Conservation (phyloP, 2,113 vertebrate genomes). For the Chaetodon trifascialis region DNA sequence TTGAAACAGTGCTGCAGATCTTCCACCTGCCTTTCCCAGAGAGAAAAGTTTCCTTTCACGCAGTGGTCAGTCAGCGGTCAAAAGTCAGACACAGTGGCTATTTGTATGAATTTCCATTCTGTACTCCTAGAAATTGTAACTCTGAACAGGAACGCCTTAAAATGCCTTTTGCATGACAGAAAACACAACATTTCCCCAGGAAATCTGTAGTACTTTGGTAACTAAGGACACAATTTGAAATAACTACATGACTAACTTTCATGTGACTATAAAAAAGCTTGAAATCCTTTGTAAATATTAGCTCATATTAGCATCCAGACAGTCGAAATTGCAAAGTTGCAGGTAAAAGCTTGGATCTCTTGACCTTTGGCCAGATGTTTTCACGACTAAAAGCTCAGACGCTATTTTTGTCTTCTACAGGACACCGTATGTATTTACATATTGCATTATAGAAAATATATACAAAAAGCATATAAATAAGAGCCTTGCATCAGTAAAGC, state of each 20-base stretch:
- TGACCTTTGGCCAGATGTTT: not conserved
- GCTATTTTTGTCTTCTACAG: not conserved
- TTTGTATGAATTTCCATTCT: conserved; percentile 55
- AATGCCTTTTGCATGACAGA: not conserved
- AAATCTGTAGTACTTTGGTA: not conserved
- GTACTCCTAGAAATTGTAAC: conserved; percentile 20
- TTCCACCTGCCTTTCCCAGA: conserved; percentile 39
- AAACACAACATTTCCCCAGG: not conserved
- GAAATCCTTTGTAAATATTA: not conserved
- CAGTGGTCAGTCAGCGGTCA: conserved; percentile 32
- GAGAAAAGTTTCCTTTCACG: conserved; percentile 31
- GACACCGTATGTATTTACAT: not conserved
- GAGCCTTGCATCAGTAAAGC: not conserved
- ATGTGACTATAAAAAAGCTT: not conserved
- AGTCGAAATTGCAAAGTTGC: not conserved
- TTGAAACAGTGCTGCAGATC: conserved; percentile 1
- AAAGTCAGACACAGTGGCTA: conserved; percentile 36
- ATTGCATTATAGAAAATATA: not conserved
- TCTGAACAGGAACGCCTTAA: conserved; percentile 19
- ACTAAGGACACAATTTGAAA: not conserved
- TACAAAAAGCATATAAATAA: not conserved
- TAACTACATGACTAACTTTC: too few relatives aligned
- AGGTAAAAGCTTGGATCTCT: not conserved
- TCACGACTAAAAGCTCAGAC: not conserved
- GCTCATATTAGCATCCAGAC: not conserved